Conservation (phyloP, 2,888 invertebrate genomes). For the Xestia c-nigrum region DNA sequence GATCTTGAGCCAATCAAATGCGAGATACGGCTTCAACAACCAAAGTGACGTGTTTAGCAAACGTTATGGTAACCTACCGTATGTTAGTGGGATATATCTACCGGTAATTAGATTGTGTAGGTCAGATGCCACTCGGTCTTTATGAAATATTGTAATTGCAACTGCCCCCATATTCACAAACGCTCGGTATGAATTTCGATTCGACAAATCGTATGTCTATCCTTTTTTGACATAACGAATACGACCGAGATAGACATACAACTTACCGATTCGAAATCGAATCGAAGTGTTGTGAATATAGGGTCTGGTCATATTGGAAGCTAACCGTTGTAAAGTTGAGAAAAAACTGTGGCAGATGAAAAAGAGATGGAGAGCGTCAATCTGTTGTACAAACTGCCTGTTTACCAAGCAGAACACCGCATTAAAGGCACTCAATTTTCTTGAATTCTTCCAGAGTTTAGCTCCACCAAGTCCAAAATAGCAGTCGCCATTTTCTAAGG, state of each 20-base stretch:
- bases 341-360: neutral
- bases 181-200: too few species aligned
- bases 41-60: constrained; percentile 24
- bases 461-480: neutral
- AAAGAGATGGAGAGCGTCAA: too few species aligned
- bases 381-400: neutral
- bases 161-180: too few species aligned
- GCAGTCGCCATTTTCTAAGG: neutral
- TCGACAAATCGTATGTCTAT: too few species aligned
- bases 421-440: neutral
- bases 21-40: neutral
- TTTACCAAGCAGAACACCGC: too few species aligned
- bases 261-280: too few species aligned
- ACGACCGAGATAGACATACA: too few species aligned
- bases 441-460: too few species aligned
- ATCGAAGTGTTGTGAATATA: too few species aligned
- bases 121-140: constrained; percentile 3
- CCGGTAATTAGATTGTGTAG: neutral
- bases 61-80: constrained; percentile 22
- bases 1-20: constrained; percentile 20
- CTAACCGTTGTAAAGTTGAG: neutral
- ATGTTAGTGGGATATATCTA: neutral
- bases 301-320: neutral
- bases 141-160: constrained; percentile 12
- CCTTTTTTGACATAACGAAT: too few species aligned